Evolutionary conservation across 2,888 invertebrate genomes (phyloP), one percentile per base, ranked within the genome.

Genomic region (Eupeodes luniger): DNA sequence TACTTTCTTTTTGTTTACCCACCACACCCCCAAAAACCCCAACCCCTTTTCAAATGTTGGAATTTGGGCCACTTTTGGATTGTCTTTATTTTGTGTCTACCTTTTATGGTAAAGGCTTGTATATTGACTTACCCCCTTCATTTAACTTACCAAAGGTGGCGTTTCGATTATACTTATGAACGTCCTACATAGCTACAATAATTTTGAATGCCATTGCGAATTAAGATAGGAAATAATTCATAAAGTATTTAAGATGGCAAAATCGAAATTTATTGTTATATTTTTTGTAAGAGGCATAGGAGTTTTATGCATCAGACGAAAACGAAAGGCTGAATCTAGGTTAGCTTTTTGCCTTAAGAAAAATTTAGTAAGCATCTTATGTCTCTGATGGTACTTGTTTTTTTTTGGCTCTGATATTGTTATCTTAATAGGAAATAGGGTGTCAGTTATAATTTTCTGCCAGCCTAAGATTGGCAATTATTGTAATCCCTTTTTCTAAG

Each of bases 251-350:
- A 92, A 91, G 90, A 92, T 91, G 91, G 91, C 91, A 90, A 92
- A 93, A 93, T 93, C 93, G 92, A 93, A 93, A 93, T 93, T 93
- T 93, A 93, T 93, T 92, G 91, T 93, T 91, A 91, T 93, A 91
- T 93, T 92, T 92, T 91, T 91, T 92, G 14, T 44, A 40, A 5
- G 92, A 91, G 92, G 91, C 91, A 47, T 47, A 16, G 44, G 62
- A 40, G 62, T 16, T 16, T 16, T 27, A 27, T 27, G 27, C 27
- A 27, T 27, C 27, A 27, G 27, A 40, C 40, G 40, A 7, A 7
- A 7, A 40, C 40, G 27, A 27, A 27, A 61, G 92, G 91, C 82
- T 90, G 90, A 90, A 90, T 89, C 76, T 85, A 79, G 89, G 81
- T 89, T 88, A 88, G 81, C 78, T 80, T 83, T 88, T 80, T 84